A percentile compares a stretch with the other conserved stretches of the same genome.
These are phyloP conservation scores for Dendrocincla fuliginosa DNA, from an alignment of 2,797 vertebrate genomes.

Conservation along the genomic window DNA sequence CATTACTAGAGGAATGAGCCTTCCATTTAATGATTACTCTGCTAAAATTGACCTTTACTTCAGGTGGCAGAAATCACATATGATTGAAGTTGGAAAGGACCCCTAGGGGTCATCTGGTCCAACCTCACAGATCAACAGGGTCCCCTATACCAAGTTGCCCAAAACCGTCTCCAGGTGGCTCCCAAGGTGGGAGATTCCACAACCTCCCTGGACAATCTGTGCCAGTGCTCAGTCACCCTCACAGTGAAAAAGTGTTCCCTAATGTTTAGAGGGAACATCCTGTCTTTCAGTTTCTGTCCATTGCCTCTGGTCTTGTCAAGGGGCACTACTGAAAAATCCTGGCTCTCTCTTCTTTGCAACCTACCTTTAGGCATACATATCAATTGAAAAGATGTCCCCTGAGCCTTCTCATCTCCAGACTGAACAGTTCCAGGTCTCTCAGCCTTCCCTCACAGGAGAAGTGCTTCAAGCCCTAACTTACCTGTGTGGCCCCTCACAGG, in stretches of 20 bases:
- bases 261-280: neutral
- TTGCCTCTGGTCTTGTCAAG: neutral
- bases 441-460: neutral
- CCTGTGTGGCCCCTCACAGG: neutral
- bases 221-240: neutral
- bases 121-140: neutral
- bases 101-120: neutral
- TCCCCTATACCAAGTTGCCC: neutral
- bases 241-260: neutral
- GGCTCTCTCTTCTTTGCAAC: neutral
- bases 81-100: neutral
- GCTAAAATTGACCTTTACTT: neutral
- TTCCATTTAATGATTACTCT: neutral
- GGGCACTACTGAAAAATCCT: neutral
- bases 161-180: neutral
- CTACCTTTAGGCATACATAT: neutral
- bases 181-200: neutral
- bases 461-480: neutral
- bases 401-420: neutral
- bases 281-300: neutral
- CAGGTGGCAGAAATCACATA: neutral
- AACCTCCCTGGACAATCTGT: neutral
- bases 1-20: conserved; percentile 7
- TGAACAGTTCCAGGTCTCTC: neutral
- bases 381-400: neutral